Base-by-base conservation (phyloP, 2,113 vertebrate genomes). In the Lophius piscatorius region DNA sequence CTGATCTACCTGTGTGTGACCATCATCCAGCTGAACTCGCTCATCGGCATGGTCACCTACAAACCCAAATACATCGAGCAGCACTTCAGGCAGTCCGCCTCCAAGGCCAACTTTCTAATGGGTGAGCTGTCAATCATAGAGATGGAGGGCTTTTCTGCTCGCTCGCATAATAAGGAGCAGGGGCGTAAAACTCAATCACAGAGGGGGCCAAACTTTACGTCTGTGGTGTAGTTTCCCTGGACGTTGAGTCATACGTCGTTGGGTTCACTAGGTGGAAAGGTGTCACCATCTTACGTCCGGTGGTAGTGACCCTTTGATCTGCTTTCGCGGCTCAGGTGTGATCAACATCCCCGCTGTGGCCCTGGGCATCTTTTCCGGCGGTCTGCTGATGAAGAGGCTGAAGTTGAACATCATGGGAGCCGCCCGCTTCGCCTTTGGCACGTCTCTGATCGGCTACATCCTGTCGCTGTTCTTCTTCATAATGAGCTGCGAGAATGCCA, bases 321-420 rank as follows among this genome's bases (percentile, higher is more conserved):
- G 26, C 28, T 64, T 2, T 39, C 52, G 1, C n/a, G n/a, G 63
- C 10, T 13, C 65, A 98, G 96, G 94, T 69, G 70, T 95, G 80
- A 96, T 95, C 84, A 94, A 92, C 74, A 92, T 98, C 52, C 95
- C 95, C 0, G 82, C 95, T 20, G 84, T 95, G 78, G 94, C 93
- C 12, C 14, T 95, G 76, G 95, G 96, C 29, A 96, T 97, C 79
- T 93, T 98, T 75, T 85, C 92, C 64, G 95, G 96, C 31, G 95
- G 95, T 42, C 83, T 94, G 17, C 85, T 96, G 35, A 98, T 98
- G 95, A 97, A 98, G 76, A 94, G 90, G 54, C 92, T 95, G 78
- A 96, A 97, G 85, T 91, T 94, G 59, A 93, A 91, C 74, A 83
- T 90, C 31, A 91, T 92, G 81, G 91, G 90, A 78, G 94, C 95